Evolutionary conservation across 2,113 vertebrate species (phyloP).

Genomic region (Euleptes europaea): DNA sequence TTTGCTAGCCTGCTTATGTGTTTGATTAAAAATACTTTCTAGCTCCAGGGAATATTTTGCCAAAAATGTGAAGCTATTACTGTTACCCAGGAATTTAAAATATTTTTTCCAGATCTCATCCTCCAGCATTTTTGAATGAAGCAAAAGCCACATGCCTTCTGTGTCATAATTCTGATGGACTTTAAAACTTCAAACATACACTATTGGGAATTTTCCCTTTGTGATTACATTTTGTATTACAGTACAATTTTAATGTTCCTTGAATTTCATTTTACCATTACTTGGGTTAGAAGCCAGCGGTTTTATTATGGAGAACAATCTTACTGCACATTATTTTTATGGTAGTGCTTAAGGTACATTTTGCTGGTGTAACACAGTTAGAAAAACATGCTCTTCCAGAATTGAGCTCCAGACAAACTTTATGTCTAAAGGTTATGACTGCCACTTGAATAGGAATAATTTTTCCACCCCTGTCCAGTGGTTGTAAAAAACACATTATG

Average conservation of each 20-base stretch:
- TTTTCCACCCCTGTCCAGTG: background rate
- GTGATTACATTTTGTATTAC: background rate
- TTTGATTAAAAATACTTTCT: no score
- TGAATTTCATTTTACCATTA: background rate
- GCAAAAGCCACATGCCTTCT: no score
- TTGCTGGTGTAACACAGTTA: background rate
- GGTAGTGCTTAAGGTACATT: slow-evolving; percentile 49
- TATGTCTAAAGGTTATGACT: background rate
- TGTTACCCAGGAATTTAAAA: no score
- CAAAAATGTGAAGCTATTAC: no score
- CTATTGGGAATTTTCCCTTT: background rate
- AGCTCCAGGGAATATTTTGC: no score
- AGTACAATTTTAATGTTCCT: background rate
- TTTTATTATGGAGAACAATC: background rate
- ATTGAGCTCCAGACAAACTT: fast-evolving
- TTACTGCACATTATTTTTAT: slow-evolving; percentile 22
- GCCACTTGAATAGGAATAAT: background rate
- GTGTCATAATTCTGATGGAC: no score
- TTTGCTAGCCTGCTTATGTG: no score
- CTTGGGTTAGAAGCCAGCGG: background rate
- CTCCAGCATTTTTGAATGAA: no score
- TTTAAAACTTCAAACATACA: background rate
- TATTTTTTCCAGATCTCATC: background rate
- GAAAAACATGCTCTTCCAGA: background rate
- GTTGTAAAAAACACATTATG: background rate